Conservation (phyloP, 2,113 vertebrate genomes). For the Elephas maximus region DNA sequence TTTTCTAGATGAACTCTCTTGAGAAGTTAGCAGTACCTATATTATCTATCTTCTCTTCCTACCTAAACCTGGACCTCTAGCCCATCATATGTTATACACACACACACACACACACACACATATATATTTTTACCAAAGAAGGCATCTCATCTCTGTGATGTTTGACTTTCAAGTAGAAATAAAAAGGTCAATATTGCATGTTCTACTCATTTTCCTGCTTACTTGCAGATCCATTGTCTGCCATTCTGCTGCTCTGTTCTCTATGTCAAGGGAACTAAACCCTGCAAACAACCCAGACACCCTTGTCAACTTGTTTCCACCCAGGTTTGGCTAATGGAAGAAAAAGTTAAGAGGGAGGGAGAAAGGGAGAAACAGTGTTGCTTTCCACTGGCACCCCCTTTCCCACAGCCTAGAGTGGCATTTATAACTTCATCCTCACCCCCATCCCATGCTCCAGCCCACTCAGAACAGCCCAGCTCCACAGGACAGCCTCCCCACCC, state of each 20-base stretch:
- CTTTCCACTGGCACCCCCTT: background rate
- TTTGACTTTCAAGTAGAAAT: background rate
- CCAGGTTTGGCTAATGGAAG: background rate
- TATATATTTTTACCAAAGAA: background rate
- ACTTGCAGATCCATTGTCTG: background rate
- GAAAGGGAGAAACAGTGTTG: background rate
- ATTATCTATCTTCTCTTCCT: background rate
- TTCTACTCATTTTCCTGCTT: background rate
- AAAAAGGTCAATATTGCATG: background rate
- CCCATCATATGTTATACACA: background rate
- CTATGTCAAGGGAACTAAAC: background rate
- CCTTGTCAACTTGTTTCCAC: background rate
- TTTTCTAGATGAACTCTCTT: background rate
- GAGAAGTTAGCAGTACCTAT: background rate
- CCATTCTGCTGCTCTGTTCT: background rate
- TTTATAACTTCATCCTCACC: too few species aligned
- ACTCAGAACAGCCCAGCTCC: accelerated
- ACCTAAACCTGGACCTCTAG: background rate
- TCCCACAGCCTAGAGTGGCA: background rate
- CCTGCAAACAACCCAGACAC: background rate
- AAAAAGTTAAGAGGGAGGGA: background rate
- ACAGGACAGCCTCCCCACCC: too few species aligned
- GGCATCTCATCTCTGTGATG: background rate
- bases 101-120: background rate
- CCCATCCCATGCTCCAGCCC: background rate